These are phyloP conservation scores for Pecten maximus DNA, from an alignment of 2,888 invertebrate genomes.

Conservation along the genomic window DNA sequence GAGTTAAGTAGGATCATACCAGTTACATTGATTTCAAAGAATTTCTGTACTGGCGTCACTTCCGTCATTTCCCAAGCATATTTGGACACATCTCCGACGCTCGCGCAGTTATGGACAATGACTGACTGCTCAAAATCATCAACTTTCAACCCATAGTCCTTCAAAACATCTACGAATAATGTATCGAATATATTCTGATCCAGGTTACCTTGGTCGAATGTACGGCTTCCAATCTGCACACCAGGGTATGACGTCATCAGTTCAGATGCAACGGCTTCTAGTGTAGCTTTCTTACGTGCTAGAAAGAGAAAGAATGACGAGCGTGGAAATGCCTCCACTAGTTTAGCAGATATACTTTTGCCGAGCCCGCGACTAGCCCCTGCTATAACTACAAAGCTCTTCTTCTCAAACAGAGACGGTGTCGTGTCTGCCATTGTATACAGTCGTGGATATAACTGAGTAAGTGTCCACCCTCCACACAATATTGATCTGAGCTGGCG, in stretches of 20 bases:
- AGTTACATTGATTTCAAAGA: conserved; percentile 90
- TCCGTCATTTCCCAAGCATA: conserved; percentile 87
- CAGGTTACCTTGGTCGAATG: conserved; percentile 67
- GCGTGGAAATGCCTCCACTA: conserved; percentile 87
- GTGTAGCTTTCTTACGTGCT: conserved; percentile 88
- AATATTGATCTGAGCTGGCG: not conserved
- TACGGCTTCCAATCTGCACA: conserved; percentile 48
- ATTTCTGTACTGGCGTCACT: conserved; percentile 86
- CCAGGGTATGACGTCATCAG: conserved; percentile 47
- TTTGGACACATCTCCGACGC: conserved; percentile 89
- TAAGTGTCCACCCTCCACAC: not conserved
- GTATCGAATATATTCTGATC: conserved; percentile 57
- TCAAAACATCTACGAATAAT: conserved; percentile 60
- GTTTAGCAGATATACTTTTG: conserved; percentile 88
- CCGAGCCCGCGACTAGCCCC: conserved; percentile 96
- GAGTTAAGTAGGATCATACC: conserved; percentile 85
- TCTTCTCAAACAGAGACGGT: conserved; percentile 57
- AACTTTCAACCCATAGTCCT: conserved; percentile 46
- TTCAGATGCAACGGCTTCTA: conserved; percentile 85
- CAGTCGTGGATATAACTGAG: not conserved
- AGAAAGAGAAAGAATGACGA: conserved; percentile 89
- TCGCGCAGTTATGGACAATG: conserved; percentile 94
- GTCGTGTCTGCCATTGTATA: not conserved
- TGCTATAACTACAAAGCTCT: conserved; percentile 87
- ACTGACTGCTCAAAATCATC: conserved; percentile 87